Evolutionary conservation across 2,797 vertebrate species (phyloP).

Genomic region (Momotus momota): DNA sequence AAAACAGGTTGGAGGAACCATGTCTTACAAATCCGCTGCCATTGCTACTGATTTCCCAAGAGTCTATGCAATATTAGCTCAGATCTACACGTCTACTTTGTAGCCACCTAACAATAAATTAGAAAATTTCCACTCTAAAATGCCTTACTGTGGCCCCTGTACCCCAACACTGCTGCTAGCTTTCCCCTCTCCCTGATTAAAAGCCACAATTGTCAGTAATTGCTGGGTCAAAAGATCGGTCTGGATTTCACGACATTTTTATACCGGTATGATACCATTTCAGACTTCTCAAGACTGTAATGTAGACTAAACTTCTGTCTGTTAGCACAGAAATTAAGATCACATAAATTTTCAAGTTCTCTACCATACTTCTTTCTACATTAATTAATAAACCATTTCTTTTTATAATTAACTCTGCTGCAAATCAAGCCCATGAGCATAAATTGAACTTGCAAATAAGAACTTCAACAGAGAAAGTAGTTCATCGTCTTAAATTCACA

Average conservation of each 20-base stretch:
- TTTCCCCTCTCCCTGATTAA: not conserved
- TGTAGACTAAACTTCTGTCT: not conserved
- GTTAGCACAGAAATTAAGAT: not conserved
- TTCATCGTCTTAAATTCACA: constrained; percentile 48
- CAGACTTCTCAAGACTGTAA: not conserved
- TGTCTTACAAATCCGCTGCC: not conserved
- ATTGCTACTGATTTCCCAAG: not conserved
- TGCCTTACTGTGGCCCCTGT: not conserved
- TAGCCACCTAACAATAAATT: not conserved
- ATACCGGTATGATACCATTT: not conserved
- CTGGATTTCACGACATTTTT: not conserved
- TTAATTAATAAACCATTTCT: not conserved
- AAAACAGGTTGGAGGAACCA: not conserved
- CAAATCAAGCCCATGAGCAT: not conserved
- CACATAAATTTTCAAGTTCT: not conserved
- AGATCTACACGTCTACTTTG: not conserved
- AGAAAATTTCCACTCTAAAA: not conserved
- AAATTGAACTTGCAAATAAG: constrained; percentile 25
- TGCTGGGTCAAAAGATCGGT: not conserved
- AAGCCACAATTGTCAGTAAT: not conserved
- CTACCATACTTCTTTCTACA: not conserved
- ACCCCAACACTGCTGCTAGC: not conserved
- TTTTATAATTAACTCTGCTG: not conserved
- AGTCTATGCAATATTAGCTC: not conserved
- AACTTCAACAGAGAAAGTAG: constrained; percentile 33